phyloP scores from a whole-genome alignment of 2,888 invertebrate species.

The Plagiodera versicolora region DNA sequence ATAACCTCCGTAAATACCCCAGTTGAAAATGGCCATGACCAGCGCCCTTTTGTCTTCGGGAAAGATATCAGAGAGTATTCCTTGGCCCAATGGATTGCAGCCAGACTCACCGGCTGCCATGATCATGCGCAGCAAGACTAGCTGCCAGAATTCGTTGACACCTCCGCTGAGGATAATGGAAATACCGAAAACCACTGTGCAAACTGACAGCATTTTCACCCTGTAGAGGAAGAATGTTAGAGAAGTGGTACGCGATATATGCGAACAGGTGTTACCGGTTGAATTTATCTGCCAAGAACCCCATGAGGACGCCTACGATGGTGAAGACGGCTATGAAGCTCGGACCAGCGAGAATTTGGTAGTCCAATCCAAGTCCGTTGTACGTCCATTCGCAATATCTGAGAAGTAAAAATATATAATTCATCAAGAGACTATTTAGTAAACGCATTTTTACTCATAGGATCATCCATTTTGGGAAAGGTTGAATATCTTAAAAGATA shows the following conservation, averaged over 20 bases:
- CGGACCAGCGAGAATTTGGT: conserved; percentile 90
- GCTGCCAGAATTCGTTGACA: conserved; percentile 87
- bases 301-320: conserved; percentile 81
- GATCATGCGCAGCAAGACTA: conserved; percentile 66
- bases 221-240: conserved; percentile 47
- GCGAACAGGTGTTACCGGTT: conserved; percentile 53
- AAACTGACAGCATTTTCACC: conserved; percentile 72
- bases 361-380: conserved; percentile 88
- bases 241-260: conserved; percentile 1
- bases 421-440: too few relatives aligned
- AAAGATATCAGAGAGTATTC: conserved; percentile 58
- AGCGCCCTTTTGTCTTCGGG: conserved; percentile 80
- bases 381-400: conserved; percentile 88
- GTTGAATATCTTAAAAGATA: too few relatives aligned
- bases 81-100: conserved; percentile 84
- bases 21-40: conserved; percentile 91
- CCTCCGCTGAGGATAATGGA: conserved; percentile 85
- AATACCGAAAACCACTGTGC: conserved; percentile 78
- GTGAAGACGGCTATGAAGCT: conserved; percentile 92
- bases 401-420: too few relatives aligned
- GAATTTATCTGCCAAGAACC: conserved; percentile 78
- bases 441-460: too few relatives aligned
- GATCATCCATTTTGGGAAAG: too few relatives aligned
- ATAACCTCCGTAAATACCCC: conserved; percentile 94
- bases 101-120: conserved; percentile 70